Percentiles rank a stretch among this genome's conserved stretches.
phyloP scores from a whole-genome alignment of 2,888 invertebrate genomes.

The Atethmia centrago region DNA sequence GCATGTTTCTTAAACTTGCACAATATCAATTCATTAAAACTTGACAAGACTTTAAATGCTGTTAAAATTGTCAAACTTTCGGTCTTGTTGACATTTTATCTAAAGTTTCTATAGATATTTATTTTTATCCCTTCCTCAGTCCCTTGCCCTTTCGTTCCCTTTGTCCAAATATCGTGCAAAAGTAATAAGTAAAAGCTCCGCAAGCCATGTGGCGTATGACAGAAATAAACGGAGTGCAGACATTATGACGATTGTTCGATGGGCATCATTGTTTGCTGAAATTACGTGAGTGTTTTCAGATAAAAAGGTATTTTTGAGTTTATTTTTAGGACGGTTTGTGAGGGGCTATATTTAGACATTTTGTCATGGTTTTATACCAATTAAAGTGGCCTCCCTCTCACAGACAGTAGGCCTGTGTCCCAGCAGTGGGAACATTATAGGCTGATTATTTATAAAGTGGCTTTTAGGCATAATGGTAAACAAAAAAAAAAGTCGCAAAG shows the following conservation, averaged over 20 bases:
- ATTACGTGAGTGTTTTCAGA: conserved; percentile 40
- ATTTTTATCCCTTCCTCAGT: conserved; percentile 7
- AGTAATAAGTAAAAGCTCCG: conserved; percentile 36
- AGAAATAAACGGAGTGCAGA: conserved; percentile 34
- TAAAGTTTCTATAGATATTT: not conserved
- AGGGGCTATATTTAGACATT: conserved; percentile 16
- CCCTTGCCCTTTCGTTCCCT: not conserved
- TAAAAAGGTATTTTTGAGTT: conserved; percentile 38
- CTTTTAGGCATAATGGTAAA: too few relatives aligned
- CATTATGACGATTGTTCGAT: conserved; percentile 40
- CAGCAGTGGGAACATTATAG: too few relatives aligned
- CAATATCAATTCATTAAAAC: conserved; percentile 34
- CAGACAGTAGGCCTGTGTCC: too few relatives aligned
- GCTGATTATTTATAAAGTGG: too few relatives aligned
- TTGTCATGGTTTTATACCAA: conserved; percentile 19
- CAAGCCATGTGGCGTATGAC: conserved; percentile 44
- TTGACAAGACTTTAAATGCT: not conserved
- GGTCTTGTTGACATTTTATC: conserved; percentile 20
- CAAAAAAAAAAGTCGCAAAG: too few relatives aligned
- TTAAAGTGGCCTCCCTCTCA: not conserved
- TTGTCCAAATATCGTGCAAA: conserved; percentile 48
- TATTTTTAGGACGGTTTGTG: conserved; percentile 13
- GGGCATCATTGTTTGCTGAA: conserved; percentile 42
- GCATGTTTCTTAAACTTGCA: not conserved
- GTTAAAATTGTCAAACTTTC: conserved; percentile 19